These are phyloP conservation scores for Mya arenaria DNA, from an alignment of 1,140 invertebrate genomes.

Conservation along the genomic window DNA sequence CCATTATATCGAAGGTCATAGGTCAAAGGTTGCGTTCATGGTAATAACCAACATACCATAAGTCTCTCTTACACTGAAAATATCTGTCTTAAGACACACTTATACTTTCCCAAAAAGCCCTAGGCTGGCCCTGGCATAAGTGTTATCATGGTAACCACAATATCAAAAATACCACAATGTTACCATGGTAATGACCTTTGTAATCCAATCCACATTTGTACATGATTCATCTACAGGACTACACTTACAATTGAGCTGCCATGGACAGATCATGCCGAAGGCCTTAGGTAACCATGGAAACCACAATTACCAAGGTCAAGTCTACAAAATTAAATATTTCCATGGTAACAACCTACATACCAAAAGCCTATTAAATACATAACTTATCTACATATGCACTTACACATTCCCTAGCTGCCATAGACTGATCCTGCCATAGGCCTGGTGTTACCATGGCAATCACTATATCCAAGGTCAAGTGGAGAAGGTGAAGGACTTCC, in stretches of 20 bases:
- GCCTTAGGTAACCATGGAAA: slow-evolving; percentile 60
- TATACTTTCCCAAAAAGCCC: too few species aligned
- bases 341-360: slow-evolving; percentile 60
- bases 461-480: slow-evolving; percentile 68
- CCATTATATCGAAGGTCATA: too few species aligned
- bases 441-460: slow-evolving; percentile 61
- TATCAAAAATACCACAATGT: background rate
- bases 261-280: slow-evolving; percentile 72
- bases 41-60: too few species aligned
- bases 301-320: slow-evolving; percentile 66
- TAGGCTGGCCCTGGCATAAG: too few species aligned
- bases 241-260: slow-evolving; percentile 72
- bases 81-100: too few species aligned
- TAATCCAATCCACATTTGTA: background rate
- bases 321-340: slow-evolving; percentile 69
- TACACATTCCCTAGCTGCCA: slow-evolving; percentile 75
- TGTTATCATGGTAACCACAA: too few species aligned
- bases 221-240: background rate
- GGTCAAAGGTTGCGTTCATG: too few species aligned
- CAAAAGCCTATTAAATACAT: too few species aligned
- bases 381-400: too few species aligned
- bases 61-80: too few species aligned
- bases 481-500: slow-evolving; percentile 68
- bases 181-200: background rate
- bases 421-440: slow-evolving; percentile 72